Conservation (phyloP, 2,113 vertebrate species). For the Sturnira hondurensis region DNA sequence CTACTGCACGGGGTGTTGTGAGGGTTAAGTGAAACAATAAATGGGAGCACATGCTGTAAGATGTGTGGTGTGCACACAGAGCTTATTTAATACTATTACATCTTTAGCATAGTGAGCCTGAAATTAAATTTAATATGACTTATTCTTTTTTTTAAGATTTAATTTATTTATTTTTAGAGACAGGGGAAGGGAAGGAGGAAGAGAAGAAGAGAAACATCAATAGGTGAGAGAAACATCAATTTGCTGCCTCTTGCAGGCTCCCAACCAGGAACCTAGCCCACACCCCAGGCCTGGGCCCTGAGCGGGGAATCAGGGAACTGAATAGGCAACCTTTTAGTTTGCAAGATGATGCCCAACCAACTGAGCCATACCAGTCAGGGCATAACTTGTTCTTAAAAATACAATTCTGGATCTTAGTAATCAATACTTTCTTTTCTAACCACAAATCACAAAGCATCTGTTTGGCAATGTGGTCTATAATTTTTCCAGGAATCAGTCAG, state of each 20-base stretch:
- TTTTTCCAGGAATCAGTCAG: conserved; percentile 18
- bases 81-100: neutral
- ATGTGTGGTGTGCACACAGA: neutral
- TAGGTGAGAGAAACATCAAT: too few species aligned
- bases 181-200: too few species aligned
- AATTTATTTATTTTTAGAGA: too few species aligned
- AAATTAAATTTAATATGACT: neutral
- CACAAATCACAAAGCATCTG: conserved; percentile 11
- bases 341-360: too few species aligned
- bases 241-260: too few species aligned
- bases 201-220: too few species aligned
- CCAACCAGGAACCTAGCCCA: too few species aligned
- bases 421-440: conserved; percentile 25
- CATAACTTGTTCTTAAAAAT: neutral
- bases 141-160: neutral
- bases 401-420: neutral
- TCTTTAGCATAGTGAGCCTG: neutral
- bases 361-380: too few species aligned
- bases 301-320: too few species aligned
- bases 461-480: conserved; percentile 21
- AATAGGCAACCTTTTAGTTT: too few species aligned
- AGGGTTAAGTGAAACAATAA: neutral
- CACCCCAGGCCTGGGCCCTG: too few species aligned
- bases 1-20: neutral
- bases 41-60: neutral